Percentiles rank a stretch among this genome's conserved stretches.
phyloP scores from a whole-genome alignment of 2,113 vertebrate genomes.

The Speoplatyrhinus poulsoni region DNA sequence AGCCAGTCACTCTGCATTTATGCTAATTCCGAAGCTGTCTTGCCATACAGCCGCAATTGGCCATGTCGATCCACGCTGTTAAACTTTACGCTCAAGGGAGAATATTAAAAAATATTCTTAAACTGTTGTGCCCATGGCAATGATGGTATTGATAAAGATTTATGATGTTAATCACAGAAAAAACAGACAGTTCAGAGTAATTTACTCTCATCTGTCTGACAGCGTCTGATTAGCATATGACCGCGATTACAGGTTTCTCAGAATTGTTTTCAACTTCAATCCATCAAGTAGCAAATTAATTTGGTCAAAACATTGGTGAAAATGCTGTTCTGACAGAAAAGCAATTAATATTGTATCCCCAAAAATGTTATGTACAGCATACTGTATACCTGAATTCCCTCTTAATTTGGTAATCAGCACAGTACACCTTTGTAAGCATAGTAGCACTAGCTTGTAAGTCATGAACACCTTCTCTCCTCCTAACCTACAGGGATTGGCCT shows the following conservation, averaged over 20 bases:
- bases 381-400: not conserved
- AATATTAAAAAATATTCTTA: not conserved
- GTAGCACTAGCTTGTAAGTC: conserved; percentile 5
- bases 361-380: not conserved
- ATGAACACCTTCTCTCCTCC: conserved; percentile 17
- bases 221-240: conserved; percentile 33
- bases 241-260: conserved; percentile 35
- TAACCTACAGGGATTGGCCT: conserved; percentile 27
- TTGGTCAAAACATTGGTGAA: conserved; percentile 17
- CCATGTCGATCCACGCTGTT: conserved; percentile 23
- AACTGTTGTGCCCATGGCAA: not conserved
- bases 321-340: conserved; percentile 17
- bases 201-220: conserved; percentile 44
- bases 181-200: conserved; percentile 27
- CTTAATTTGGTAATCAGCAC: conserved; percentile 16
- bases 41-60: conserved; percentile 21
- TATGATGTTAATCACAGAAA: conserved; percentile 19
- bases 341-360: not conserved
- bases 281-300: conserved; percentile 38
- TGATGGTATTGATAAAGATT: conserved; percentile 31
- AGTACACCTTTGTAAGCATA: not conserved
- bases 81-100: conserved; percentile 22
- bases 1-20: conserved; percentile 36
- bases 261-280: conserved; percentile 29
- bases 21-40: conserved; percentile 30